These are phyloP conservation scores for Heterotilapia buettikoferi DNA, from an alignment of 2,113 vertebrate species.

Conservation along the genomic window DNA sequence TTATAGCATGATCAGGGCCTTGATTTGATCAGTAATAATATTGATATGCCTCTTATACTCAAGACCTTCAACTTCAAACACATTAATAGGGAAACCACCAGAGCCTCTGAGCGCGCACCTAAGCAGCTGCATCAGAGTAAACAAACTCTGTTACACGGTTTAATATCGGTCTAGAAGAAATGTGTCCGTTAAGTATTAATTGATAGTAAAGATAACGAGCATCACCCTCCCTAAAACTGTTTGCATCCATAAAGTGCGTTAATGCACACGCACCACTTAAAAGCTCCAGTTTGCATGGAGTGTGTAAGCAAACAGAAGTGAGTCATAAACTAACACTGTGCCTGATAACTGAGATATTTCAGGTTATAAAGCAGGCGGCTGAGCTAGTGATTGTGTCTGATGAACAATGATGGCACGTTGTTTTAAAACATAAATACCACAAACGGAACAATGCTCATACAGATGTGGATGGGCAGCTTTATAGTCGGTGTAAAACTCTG, in stretches of 20 bases:
- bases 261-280: not conserved
- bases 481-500: not conserved
- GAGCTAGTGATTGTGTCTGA: not conserved
- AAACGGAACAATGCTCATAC: too few relatives aligned
- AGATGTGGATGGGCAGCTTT: not conserved
- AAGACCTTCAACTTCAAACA: not conserved
- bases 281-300: not conserved
- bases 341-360: not conserved
- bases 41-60: not conserved
- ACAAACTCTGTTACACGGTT: accelerated
- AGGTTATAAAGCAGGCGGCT: not conserved
- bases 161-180: accelerated
- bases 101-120: not conserved
- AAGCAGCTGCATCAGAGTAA: not conserved
- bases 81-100: not conserved
- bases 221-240: not conserved
- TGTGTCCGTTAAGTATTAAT: not conserved
- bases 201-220: not conserved
- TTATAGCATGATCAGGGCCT: accelerated
- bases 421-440: too few relatives aligned
- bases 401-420: not conserved
- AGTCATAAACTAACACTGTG: not conserved
- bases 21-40: not conserved
- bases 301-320: not conserved
- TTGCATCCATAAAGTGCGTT: not conserved